Conservation (phyloP, 2,113 vertebrate species). For the Oreocharis arfaki region DNA sequence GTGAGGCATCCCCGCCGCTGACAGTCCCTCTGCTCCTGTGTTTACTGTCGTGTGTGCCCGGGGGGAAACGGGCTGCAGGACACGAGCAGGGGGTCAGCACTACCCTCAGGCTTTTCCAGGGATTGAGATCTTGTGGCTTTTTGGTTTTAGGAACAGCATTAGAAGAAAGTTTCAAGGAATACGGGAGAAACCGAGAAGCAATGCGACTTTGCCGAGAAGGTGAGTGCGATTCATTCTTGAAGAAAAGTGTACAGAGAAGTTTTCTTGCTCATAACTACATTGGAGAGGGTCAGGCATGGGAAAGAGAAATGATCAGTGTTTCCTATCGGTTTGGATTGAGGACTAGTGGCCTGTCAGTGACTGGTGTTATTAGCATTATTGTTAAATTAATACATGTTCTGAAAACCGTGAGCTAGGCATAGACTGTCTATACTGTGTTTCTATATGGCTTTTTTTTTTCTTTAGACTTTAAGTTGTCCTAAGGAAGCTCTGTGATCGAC, state of each 20-base stretch:
- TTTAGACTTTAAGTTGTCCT: neutral
- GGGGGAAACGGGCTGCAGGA: neutral
- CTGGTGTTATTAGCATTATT: neutral
- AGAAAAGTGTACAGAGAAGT: neutral
- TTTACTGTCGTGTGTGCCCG: neutral
- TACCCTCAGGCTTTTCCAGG: neutral
- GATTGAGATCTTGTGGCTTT: constrained; percentile 28
- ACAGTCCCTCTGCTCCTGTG: neutral
- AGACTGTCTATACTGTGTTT: neutral
- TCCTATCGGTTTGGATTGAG: neutral
- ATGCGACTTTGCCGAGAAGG: constrained; percentile 98
- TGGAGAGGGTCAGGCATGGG: neutral
- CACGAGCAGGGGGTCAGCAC: neutral
- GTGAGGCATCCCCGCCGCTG: neutral
- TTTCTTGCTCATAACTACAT: neutral
- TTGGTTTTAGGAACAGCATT: constrained; percentile 83
- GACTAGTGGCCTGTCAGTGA: neutral
- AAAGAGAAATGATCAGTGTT: neutral
- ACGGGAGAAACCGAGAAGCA: constrained; percentile 93
- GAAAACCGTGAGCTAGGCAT: neutral
- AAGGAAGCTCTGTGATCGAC: neutral
- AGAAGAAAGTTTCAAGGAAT: constrained; percentile 99
- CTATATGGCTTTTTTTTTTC: neutral
- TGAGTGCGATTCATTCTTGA: constrained; percentile 69
- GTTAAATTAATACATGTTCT: neutral